phyloP scores from a whole-genome alignment of 2,113 vertebrate species.

The Vulpes lagopus region DNA sequence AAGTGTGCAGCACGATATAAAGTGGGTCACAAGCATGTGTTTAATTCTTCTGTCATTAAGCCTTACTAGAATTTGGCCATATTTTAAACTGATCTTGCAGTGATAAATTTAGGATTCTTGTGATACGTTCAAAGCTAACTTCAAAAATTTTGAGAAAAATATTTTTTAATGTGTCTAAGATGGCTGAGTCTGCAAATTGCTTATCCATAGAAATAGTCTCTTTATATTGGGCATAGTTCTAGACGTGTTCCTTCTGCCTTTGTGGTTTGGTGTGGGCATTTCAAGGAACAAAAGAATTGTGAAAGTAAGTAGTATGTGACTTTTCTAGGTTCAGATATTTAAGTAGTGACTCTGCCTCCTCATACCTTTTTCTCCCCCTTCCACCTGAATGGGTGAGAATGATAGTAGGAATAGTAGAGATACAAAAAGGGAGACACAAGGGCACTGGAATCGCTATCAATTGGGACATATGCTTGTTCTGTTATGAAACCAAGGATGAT shows the following conservation, averaged over 20 bases:
- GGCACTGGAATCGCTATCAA: background rate
- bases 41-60: conserved; percentile 11
- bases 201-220: background rate
- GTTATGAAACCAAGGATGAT: background rate
- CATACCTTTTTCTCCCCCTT: background rate
- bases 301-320: background rate
- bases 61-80: background rate
- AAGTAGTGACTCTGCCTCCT: background rate
- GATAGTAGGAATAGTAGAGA: background rate
- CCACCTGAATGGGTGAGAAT: background rate
- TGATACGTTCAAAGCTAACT: background rate
- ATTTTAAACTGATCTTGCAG: background rate
- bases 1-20: background rate
- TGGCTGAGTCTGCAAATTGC: background rate
- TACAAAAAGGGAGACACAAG: background rate
- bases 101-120: background rate
- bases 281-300: background rate
- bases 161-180: background rate
- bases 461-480: background rate
- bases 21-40: background rate
- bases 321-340: background rate
- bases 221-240: background rate
- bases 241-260: background rate
- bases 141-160: background rate
- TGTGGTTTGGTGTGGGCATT: background rate